Conservation (phyloP, 2,888 invertebrate genomes). For the Cheilosia impressa region DNA sequence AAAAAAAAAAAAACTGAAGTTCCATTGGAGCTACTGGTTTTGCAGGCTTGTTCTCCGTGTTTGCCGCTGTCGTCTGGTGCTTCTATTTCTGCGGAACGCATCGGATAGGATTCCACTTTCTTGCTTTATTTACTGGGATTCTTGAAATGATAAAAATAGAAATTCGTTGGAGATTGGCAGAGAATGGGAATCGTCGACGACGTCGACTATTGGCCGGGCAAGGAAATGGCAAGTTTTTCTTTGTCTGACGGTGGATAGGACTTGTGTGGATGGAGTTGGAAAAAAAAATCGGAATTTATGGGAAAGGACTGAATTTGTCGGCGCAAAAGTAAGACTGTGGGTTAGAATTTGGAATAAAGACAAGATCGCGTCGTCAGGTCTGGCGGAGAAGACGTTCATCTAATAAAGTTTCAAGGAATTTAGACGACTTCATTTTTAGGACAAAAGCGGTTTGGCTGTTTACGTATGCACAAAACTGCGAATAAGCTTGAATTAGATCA, state of each 20-base stretch:
- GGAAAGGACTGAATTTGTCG: background rate
- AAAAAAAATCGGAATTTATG: slow-evolving; percentile 2
- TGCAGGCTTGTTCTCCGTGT: slow-evolving; percentile 15
- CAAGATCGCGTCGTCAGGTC: too few relatives aligned
- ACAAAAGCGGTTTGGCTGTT: too few relatives aligned
- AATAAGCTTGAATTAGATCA: too few relatives aligned
- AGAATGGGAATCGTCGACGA: slow-evolving; percentile 57
- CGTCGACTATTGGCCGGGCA: slow-evolving; percentile 18
- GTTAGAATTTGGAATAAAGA: too few relatives aligned
- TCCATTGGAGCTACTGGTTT: slow-evolving; percentile 66
- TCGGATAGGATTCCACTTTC: slow-evolving; percentile 51
- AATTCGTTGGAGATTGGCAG: slow-evolving; percentile 37
- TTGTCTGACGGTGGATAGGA: slow-evolving; percentile 32
- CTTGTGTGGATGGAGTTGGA: slow-evolving; percentile 4
- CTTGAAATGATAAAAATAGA: slow-evolving; percentile 72
- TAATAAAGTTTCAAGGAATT: too few relatives aligned
- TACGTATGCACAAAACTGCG: too few relatives aligned
- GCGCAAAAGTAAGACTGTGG: too few relatives aligned
- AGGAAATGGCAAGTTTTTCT: slow-evolving; percentile 50
- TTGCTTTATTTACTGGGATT: slow-evolving; percentile 48
- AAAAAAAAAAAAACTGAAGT: slow-evolving; percentile 36
- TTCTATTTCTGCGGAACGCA: slow-evolving; percentile 59
- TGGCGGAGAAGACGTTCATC: too few relatives aligned
- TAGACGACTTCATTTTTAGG: too few relatives aligned
- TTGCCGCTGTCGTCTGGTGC: slow-evolving; percentile 4